A percentile compares a stretch with the other conserved stretches of the same genome.
Conservation (phyloP, 2,888 invertebrate species). For the Epistrophe grossulariae region DNA sequence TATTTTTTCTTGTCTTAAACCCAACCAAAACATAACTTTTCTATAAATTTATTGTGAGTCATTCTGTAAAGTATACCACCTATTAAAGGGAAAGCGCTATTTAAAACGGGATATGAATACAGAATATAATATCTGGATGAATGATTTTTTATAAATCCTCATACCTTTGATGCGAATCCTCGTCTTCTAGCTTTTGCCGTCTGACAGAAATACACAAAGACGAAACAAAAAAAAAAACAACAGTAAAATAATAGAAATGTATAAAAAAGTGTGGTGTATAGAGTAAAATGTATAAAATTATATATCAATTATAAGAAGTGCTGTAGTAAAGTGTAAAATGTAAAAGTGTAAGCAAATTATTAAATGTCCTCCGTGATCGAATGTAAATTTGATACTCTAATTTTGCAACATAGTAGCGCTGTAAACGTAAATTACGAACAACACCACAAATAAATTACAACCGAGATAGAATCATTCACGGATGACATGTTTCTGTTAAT, state of each 20-base stretch:
- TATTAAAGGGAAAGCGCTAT: constrained; percentile 23
- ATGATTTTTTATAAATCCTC: constrained; percentile 42
- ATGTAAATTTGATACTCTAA: too few species aligned
- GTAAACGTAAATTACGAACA: neutral
- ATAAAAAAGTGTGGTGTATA: neutral
- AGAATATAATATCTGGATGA: constrained; percentile 32
- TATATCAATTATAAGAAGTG: neutral
- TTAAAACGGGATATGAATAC: constrained; percentile 45
- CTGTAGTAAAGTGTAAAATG: neutral
- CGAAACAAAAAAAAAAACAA: constrained; percentile 35
- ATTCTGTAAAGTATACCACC: too few species aligned
- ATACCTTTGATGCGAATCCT: constrained; percentile 82
- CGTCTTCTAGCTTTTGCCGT: constrained; percentile 80
- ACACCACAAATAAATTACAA: neutral
- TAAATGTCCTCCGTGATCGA: too few species aligned
- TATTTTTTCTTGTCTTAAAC: neutral
- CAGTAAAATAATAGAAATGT: constrained; percentile 12
- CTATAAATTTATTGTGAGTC: neutral
- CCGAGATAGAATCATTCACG: neutral
- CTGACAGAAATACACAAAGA: constrained; percentile 74
- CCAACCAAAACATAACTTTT: neutral
- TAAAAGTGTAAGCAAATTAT: neutral
- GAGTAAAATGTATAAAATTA: neutral
- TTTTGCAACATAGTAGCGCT: neutral
- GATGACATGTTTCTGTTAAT: too few species aligned